Evolutionary conservation across 2,888 invertebrate genomes (phyloP).

Genomic region (Rhagonycha fulva): DNA sequence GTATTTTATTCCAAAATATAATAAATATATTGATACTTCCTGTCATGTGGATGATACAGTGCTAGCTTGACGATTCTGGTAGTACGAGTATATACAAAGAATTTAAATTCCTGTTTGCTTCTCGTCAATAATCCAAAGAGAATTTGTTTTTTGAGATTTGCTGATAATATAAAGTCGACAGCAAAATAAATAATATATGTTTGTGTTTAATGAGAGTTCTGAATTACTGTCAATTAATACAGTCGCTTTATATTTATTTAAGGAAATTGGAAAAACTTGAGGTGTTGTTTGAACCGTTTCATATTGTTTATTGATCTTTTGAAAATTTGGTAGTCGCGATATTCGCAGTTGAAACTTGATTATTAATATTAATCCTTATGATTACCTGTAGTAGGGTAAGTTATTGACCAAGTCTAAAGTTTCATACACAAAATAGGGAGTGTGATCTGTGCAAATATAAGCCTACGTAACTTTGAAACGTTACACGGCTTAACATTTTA

Average conservation of each 20-base stretch:
- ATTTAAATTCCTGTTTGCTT: conserved; percentile 2
- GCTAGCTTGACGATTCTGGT: not conserved
- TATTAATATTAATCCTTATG: no score
- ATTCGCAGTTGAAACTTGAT: no score
- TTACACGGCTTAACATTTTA: no score
- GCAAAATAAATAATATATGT: not conserved
- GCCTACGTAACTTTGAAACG: no score
- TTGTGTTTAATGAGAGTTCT: not conserved
- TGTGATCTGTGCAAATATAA: no score
- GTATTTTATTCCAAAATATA: conserved; percentile 6
- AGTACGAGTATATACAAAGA: not conserved
- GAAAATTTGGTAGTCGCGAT: no score
- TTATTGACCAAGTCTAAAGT: no score
- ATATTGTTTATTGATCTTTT: not conserved
- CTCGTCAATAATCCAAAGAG: not conserved
- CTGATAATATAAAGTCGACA: not conserved
- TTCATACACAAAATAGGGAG: no score
- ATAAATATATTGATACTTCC: conserved; percentile 13
- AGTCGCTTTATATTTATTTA: not conserved
- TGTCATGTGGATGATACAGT: not conserved
- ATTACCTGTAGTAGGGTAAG: no score
- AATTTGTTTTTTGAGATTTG: not conserved
- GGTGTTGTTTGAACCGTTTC: not conserved
- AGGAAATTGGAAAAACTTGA: not conserved
- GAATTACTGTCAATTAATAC: not conserved